These are phyloP conservation scores for Mormoops blainvillei DNA, from an alignment of 2,113 vertebrate genomes.

Conservation along the genomic window DNA sequence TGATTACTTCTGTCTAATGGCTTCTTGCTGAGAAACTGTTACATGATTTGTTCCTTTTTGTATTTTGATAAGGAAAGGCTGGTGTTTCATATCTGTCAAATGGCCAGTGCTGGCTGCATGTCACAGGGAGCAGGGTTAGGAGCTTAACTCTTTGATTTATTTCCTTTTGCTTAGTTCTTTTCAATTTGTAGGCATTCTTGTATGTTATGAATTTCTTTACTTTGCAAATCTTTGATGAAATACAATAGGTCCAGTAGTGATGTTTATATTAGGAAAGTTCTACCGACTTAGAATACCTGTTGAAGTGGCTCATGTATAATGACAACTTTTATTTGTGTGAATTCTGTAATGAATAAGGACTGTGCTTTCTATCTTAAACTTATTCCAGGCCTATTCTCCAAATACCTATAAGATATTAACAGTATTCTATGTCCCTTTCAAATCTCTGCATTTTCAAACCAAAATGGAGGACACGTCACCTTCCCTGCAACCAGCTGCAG, in stretches of 20 bases:
- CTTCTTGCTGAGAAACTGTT: constrained; percentile 65
- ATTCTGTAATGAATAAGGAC: not conserved
- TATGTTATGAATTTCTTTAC: not conserved
- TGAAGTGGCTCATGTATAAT: not conserved
- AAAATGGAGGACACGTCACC: not conserved
- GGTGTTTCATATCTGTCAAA: constrained; percentile 47
- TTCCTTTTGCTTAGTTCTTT: constrained; percentile 36
- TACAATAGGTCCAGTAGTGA: not conserved
- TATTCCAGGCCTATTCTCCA: not conserved
- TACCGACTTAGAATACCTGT: not conserved
- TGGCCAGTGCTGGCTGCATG: constrained; percentile 1
- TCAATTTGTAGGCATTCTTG: not conserved
- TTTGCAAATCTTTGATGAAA: constrained; percentile 28
- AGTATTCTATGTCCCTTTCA: not conserved
- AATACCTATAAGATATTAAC: not conserved
- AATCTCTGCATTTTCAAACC: not conserved
- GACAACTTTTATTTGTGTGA: not conserved
- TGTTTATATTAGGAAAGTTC: not conserved
- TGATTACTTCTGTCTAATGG: constrained; percentile 68
- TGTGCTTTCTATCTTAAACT: not conserved
- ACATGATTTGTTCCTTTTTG: not conserved
- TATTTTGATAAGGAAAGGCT: constrained; percentile 54
- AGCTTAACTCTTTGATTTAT: constrained; percentile 21
- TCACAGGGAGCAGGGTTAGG: not conserved
- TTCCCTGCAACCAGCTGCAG: not conserved